Base-by-base conservation (phyloP, 1,140 invertebrate genomes). In the Streblospio benedicti region DNA sequence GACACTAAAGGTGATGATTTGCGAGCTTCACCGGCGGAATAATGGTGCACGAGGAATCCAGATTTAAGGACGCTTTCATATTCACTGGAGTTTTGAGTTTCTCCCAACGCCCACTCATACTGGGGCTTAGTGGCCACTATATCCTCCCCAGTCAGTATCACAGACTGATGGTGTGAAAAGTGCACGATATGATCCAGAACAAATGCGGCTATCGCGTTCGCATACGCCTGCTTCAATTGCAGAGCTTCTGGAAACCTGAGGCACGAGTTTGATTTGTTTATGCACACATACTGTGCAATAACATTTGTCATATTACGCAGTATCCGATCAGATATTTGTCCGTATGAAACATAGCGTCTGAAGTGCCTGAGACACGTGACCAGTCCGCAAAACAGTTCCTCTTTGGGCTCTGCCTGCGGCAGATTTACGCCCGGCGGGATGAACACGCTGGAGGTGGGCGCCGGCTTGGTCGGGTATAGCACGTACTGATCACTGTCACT, bases 41-140 rank as follows among this genome's bases (percentile, higher is more conserved):
- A n/a, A 27, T 20, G 27, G 18, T 47, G n/a, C 44, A 20, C 44
- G 44, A 47, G 5, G 4, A 47, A 9, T 18, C 44, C 44, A 18
- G 18, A n/a, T n/a, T n/a, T n/a, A n/a, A n/a, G n/a, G n/a, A n/a
- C n/a, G n/a, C n/a, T n/a, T n/a, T n/a, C n/a, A n/a, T n/a, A n/a
- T n/a, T n/a, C n/a, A n/a, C n/a, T n/a, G n/a, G n/a, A n/a, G n/a
- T n/a, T n/a, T n/a, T n/a, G n/a, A n/a, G n/a, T n/a, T n/a, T n/a
- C 12, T 5, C 44, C 44, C 4, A 5, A 4, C 6, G 44, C 18
- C n/a, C 18, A 18, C n/a, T 47, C 5, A 9, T 18, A 20, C 35
- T 63, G 62, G 16, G 38, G 28, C 28, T 41, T 28, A 1, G 56
- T 61, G 6, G 57, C 38, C 27, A 66, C 62, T 27, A 64, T 45